Evolutionary conservation across 2,888 invertebrate species (phyloP).

Genomic region (Drosophila mimetica): DNA sequence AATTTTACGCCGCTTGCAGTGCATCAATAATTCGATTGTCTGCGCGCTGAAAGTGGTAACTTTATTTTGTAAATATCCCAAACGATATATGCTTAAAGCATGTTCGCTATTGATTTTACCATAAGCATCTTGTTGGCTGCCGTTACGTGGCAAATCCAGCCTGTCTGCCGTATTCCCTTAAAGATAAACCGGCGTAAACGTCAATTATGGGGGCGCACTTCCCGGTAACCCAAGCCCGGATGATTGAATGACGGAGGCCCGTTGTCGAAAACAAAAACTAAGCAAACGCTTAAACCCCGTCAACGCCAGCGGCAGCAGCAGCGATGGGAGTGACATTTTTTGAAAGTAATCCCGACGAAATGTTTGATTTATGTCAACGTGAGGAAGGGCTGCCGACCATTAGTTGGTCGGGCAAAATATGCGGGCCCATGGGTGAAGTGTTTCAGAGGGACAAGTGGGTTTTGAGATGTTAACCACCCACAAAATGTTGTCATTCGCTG

Average conservation of each 20-base stretch:
- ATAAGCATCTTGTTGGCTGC: slow-evolving; percentile 35
- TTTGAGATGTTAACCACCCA: background rate
- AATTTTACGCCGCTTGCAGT: slow-evolving; percentile 28
- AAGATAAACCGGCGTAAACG: slow-evolving; percentile 60
- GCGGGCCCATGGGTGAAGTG: slow-evolving; percentile 16
- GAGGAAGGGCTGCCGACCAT: slow-evolving; percentile 20
- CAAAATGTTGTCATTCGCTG: background rate
- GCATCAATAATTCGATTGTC: slow-evolving; percentile 29
- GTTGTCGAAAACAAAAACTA: slow-evolving; percentile 36
- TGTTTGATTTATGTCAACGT: slow-evolving; percentile 72
- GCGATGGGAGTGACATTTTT: slow-evolving; percentile 54
- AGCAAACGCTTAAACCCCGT: slow-evolving; percentile 57
- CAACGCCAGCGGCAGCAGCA: slow-evolving; percentile 40
- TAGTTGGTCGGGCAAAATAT: slow-evolving; percentile 12
- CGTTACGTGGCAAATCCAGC: slow-evolving; percentile 54
- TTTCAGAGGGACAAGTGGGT: background rate
- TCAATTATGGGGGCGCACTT: slow-evolving; percentile 60
- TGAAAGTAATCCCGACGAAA: slow-evolving; percentile 63
- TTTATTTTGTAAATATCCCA: slow-evolving; percentile 16
- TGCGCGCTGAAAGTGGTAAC: slow-evolving; percentile 2
- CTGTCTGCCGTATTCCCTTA: slow-evolving; percentile 31
- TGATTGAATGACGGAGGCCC: slow-evolving; percentile 60
- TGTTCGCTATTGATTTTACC: slow-evolving; percentile 57
- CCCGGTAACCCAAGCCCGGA: slow-evolving; percentile 20
- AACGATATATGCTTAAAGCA: background rate